Conservation (phyloP, 2,797 vertebrate species). For the Coccyzus lansbergi region DNA sequence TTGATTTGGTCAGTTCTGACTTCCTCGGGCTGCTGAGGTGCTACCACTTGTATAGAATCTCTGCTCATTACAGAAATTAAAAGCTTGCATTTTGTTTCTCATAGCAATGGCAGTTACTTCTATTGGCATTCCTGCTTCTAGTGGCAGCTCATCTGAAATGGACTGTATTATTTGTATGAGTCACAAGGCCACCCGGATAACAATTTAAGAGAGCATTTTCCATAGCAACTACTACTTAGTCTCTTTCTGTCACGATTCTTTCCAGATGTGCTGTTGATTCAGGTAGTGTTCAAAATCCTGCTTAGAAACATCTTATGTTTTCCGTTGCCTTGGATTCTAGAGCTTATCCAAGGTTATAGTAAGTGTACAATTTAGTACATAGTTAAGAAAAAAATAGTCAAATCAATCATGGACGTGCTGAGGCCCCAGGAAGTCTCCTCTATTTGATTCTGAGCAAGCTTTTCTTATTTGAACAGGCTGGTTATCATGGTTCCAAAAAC, state of each 20-base stretch:
- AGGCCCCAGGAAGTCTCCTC: not conserved
- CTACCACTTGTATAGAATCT: not conserved
- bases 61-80: constrained; percentile 11
- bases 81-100: constrained; percentile 29
- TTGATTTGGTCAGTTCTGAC: not conserved
- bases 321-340: constrained; percentile 31
- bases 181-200: constrained; percentile 68
- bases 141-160: constrained; percentile 40
- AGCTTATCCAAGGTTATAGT: not conserved
- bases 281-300: constrained; percentile 65
- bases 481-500: not conserved
- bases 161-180: constrained; percentile 58
- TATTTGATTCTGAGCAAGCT: not conserved
- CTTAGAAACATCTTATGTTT: not conserved
- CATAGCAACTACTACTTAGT: constrained; percentile 47
- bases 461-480: not conserved
- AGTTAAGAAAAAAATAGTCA: not conserved
- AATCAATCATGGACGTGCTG: not conserved
- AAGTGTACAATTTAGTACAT: not conserved
- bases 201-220: constrained; percentile 66
- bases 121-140: constrained; percentile 20
- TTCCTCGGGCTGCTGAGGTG: not conserved
- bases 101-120: not conserved
- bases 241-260: constrained; percentile 66
- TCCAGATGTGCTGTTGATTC: constrained; percentile 72